A percentile compares a stretch with the other conserved stretches of the same genome.
Conservation (phyloP, 2,113 vertebrate genomes). For the Kobus ellipsiprymnus region DNA sequence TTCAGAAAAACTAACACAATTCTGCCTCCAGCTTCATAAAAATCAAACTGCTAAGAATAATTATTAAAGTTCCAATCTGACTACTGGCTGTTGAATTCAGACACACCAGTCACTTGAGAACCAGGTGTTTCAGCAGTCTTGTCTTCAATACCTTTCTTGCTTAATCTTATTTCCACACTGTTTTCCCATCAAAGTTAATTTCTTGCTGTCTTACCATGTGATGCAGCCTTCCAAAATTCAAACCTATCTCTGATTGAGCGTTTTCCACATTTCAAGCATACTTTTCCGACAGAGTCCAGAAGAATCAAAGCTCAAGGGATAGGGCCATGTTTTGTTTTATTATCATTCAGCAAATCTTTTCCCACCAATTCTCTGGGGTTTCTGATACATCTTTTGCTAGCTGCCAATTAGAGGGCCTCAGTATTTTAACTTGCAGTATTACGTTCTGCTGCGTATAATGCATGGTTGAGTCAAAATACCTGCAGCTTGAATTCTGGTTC, state of each 20-base stretch:
- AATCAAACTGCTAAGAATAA: not conserved
- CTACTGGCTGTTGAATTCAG: not conserved
- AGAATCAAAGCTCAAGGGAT: not conserved
- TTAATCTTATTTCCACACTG: not conserved
- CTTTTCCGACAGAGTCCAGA: not conserved
- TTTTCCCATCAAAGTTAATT: not conserved
- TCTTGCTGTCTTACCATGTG: not conserved
- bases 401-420: not conserved
- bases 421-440: not conserved
- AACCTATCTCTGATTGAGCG: not conserved
- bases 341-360: not conserved
- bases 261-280: not conserved
- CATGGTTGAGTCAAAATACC: not conserved
- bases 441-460: not conserved
- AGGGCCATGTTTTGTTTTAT: not conserved
- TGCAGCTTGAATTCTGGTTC: not conserved
- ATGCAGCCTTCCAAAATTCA: not conserved
- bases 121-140: not conserved
- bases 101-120: not conserved
- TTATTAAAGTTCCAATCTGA: not conserved
- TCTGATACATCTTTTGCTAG: not conserved
- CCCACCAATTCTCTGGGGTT: not conserved
- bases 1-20: not conserved
- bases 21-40: not conserved
- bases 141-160: not conserved